Evolutionary conservation across 2,888 invertebrate species (phyloP).

Genomic region (Hyppa rectilinea): DNA sequence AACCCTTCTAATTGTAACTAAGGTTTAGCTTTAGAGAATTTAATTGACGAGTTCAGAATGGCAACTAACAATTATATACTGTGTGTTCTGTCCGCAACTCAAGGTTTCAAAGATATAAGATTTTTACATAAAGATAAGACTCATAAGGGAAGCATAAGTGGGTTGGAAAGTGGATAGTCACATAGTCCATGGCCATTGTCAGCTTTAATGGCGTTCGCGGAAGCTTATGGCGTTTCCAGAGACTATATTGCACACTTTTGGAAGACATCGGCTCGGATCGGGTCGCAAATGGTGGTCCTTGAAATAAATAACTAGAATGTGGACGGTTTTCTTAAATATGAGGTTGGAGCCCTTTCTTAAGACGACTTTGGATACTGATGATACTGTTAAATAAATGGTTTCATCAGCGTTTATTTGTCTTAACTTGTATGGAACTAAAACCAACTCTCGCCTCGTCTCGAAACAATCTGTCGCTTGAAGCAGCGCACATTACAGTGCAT

Average conservation of each 20-base stretch:
- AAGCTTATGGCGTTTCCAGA: conserved; percentile 52
- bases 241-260: conserved; percentile 47
- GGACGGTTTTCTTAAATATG: conserved; percentile 23
- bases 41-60: conserved; percentile 50
- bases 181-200: conserved; percentile 42
- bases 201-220: conserved; percentile 57
- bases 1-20: conserved; percentile 63
- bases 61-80: conserved; percentile 32
- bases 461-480: background rate
- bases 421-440: background rate
- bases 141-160: conserved; percentile 8
- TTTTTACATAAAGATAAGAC: conserved; percentile 53
- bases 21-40: conserved; percentile 58
- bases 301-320: conserved; percentile 27
- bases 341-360: conserved; percentile 16
- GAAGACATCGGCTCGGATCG: conserved; percentile 29
- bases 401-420: background rate
- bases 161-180: conserved; percentile 31
- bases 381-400: background rate
- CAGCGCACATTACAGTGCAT: background rate
- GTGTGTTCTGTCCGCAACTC: conserved; percentile 20
- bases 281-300: conserved; percentile 14
- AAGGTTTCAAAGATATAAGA: conserved; percentile 22
- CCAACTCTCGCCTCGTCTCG: no score
- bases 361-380: background rate